Base-by-base conservation (phyloP, 2,113 vertebrate genomes). In the Andinoacara biseriatus region DNA sequence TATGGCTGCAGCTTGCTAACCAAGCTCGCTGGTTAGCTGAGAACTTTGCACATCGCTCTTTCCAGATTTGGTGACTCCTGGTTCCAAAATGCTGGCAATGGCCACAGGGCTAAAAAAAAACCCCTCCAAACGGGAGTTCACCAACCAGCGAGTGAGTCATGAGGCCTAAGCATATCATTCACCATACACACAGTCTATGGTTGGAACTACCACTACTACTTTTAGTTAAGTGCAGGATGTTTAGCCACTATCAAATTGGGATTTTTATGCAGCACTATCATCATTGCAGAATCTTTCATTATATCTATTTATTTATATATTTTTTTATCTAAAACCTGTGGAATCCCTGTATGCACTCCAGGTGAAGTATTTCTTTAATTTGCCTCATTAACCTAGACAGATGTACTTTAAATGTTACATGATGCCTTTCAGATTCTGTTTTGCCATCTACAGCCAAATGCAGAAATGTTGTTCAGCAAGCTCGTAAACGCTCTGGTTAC, bases 401-500 rank as follows among this genome's bases (percentile, higher is more conserved):
- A 54, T 54, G 18, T 20, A 2, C 20, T 54, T 54, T 54, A 20
- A 54, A 3, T 54, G 49, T 20, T 7, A 54, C 17, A 54, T 5
- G 7, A 54, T 18, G 49, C 18, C 20, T 54, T 54, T 54, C 17
- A 54, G 49, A 54, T 54, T 3, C 7, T 20, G 18, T 54, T 54
- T 20, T 20, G 8, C 49, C 3, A 5, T 54, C 17, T 54, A 3
- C 15, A 54, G 2, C 15, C 49, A 69, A 22, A 22, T 26, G 22
- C 4, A 9, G 31, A 63, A 26, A 56, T 10, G 5, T 22, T 57
- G 29, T 74, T 77, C 31, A 13, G 24, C 49, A 8, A 72, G 29
- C 24, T 62, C 9, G 63, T 17, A 75, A 26, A 75, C 10, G 22
- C 4, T 20, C 40, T 11, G 10, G 74, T 87, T 84, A 88, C 62